Evolutionary conservation across 2,888 invertebrate genomes (phyloP).

Genomic region (Cyclophora punctaria): DNA sequence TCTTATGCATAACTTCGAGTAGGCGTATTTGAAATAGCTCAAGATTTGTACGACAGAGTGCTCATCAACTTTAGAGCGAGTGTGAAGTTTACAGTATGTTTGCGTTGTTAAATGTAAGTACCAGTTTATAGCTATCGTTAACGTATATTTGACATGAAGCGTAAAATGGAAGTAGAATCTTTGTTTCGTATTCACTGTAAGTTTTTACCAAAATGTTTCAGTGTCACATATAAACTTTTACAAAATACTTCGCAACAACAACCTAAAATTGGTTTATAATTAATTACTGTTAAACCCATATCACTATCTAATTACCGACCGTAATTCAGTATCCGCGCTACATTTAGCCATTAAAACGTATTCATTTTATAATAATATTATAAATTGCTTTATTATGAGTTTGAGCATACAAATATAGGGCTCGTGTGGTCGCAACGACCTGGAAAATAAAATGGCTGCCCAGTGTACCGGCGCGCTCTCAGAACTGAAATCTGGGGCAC

Average conservation of each 20-base stretch:
- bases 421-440: conserved; percentile 38
- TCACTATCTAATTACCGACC: too few relatives aligned
- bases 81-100: conserved; percentile 5
- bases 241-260: too few relatives aligned
- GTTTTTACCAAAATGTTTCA: too few relatives aligned
- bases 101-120: neutral
- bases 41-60: conserved; percentile 13
- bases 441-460: conserved; percentile 40
- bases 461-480: conserved; percentile 24
- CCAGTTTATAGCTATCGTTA: too few relatives aligned
- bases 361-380: neutral
- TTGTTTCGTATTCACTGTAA: too few relatives aligned
- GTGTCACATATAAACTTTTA: too few relatives aligned
- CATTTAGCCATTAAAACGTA: too few relatives aligned
- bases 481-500: conserved; percentile 49
- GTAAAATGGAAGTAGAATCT: too few relatives aligned
- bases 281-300: too few relatives aligned
- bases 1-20: neutral
- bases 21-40: conserved; percentile 15
- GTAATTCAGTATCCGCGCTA: too few relatives aligned
- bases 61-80: conserved; percentile 16
- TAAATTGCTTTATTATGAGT: conserved; percentile 41
- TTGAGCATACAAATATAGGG: conserved; percentile 45
- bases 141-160: too few relatives aligned
- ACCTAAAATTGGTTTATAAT: too few relatives aligned